Base-by-base conservation (phyloP, 2,113 vertebrate genomes). In the Ancistrus triradiatus region DNA sequence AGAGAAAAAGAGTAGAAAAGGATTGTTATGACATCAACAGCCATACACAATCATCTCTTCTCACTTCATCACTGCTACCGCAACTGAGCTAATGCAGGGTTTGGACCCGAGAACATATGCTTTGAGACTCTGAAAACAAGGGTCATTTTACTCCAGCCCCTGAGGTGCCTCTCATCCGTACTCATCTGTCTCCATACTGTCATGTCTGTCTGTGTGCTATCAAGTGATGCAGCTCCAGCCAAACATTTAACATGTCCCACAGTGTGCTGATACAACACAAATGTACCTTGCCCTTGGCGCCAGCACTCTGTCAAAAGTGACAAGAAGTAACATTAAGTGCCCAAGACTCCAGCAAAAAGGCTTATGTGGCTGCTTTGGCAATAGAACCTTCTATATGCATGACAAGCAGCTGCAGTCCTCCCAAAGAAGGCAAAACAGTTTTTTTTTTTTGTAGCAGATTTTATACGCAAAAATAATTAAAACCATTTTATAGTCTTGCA, bases 221-320 rank as follows among this genome's bases (percentile, higher is more conserved):
- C 27, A 61, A 48, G 61, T 69, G 49, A 74, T 74, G 71, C 56
- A 66, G 47, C 55, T 62, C 47, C 48, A 24, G 44, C 68, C 48
- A 60, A 70, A 68, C 42, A 49, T 58, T 63, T 71, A 59, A 58
- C 64, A 60, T 64, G 46, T 60, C 60, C 58, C 35, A 18, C 22
- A 44, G 48, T 71, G 24, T 64, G 69, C 73, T 75, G 65, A 72
- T 56, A 62, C 69, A 61, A 72, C 65, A 72, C 56, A 75, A 75
- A 72, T 38, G 14, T 37, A 44, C 68, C 59, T 37, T 49, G 37
- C 25, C 43, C 60, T 55, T 35, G 31, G 58, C 60, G 27, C 35
- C 50, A n/a, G 57, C 38, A 58, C 57, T 72, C 61, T 65, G 65
- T 75, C 69, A 64, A 37, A 22, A 38, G 50, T 61, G 53, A 61